Base-by-base conservation (phyloP, 2,888 invertebrate species). In the Melipona bicolor region DNA sequence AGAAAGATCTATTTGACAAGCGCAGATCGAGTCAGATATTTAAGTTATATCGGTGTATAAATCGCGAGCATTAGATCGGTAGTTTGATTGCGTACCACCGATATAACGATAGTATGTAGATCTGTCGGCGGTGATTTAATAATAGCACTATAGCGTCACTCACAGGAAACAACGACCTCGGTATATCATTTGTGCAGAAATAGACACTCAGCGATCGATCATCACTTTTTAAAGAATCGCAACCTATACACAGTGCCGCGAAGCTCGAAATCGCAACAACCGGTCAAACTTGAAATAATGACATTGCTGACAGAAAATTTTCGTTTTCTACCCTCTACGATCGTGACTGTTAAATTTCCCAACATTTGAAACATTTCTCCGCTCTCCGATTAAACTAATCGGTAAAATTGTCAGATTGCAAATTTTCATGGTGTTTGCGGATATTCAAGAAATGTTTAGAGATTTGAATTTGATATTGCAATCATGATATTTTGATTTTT, bases 81-180 rank as follows among this genome's bases (percentile, higher is more conserved):
- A 36, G 9, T 36, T 36, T 5, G 36, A 36, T 70, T 19, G 3
- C 5, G 4, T 19, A 71, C 43, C 13, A 27, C 4, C 2, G 70
- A 56, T 32, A 32, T 19, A n/a, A 9, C 17, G 54, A 15, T 32
- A 15, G 32, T 13, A 50, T 50, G 50, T 61, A 17, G 15, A 56
- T 59, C 24, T 24, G 71, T 59, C 43, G 43, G 43, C 59, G 27
- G 43, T 43, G 24, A 59, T 59, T 71, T 61, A 59, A 71, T 71
- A 71, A 71, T 59, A 59, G 56, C 27, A 24, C 9, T 36, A 19
- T 59, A 52, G 13, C 27, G 24, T 71, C 43, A 21, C 24, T 59
- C 19, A 5, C 56, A 43, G n/a, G 59, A 43, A 70, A 56, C 56
- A 56, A 43, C 56, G 56, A 54, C 70, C 36, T 70, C 24, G 36